Evolutionary conservation across 2,797 vertebrate species (phyloP), one percentile per base, ranked within the genome.

Genomic region (Tragopan temminckii): DNA sequence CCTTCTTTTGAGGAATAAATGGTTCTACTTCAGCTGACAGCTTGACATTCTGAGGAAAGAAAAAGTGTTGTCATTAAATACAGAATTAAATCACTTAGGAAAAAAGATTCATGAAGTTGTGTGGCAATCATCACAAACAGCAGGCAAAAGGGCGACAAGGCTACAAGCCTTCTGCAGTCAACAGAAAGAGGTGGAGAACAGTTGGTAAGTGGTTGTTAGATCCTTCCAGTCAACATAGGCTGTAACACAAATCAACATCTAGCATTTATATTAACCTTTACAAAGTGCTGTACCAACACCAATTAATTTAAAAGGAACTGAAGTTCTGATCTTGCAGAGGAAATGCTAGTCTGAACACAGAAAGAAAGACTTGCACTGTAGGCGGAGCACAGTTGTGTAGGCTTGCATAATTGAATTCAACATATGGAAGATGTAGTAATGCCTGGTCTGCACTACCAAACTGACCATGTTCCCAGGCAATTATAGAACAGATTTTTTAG

Each of bases 1-100:
- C 98, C 98, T 99, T 99, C 98, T 99, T 99, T 98, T 99, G 99
- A 83, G 99, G 99, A 98, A 99, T 98, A 97, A 99, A 99, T 3
- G 99, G 99, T 96, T 99, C 99, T 88, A 99, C 99, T 98, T 99
- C 99, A 70, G 99, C 99, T 91, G 99, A 99, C 90, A 99, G 98
- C 97, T 99, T 99, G 96, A 99, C 98, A 98, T 99, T 99, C 99
- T 99, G 97, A 76, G 94, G 83, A 87, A 80, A 95, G 27, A 96
- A 61, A 79, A 89, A 88, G 63, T 4, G 18, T 29, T 66, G 85
- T 88, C 4, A 82, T 85, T 95, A 93, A 63, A 77, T 69, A 78
- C 13, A 64, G 48, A 38, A 40, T 35, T 23, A 40, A 61, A 43
- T 10, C 36, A 5, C 25, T 82, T 8, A 9, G 17, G 18, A 89